Evolutionary conservation across 2,888 invertebrate species (phyloP), one percentile per base, ranked within the genome.

Genomic region (Coenonympha arcania): DNA sequence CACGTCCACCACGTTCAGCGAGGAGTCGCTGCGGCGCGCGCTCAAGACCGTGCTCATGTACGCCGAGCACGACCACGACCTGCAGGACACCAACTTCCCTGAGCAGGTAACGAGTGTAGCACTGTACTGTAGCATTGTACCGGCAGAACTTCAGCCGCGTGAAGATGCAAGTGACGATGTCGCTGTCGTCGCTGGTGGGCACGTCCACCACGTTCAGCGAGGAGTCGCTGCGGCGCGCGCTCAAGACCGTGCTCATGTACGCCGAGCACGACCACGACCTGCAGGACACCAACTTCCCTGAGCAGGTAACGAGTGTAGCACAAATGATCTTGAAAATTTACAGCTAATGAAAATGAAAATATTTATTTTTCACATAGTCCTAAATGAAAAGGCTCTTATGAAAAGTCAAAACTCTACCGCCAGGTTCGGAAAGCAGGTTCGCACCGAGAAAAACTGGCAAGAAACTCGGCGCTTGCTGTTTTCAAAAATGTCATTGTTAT

Each of bases 141-240:
- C n/a, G 6, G 1, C 73, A 96, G 95, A 98, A 97, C 82, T 98
- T 99, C 84, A 96, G 98, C 31, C 89, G 97, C 57, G 96, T 99
- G 2, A 99, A 99, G 88, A 98, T 98, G 98, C 98, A 98, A 87
- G 96, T 99, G 56, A 99, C 99, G 6, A 98, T 98, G 92, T 97
- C 98, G 0, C 87, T 99, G 51, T 98, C 98, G 48, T 95, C 96
- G 2, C 87, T 99, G 43, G 98, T 98, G 39, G 98, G 96, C 26
- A 94, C 95, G 0, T 94, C 93, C 54, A 91, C 93, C 52, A 91
- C 93, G 5, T 96, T 97, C 71, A 97, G 95, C 76, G 97, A 98
- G 79, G 95, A 95, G 66, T 95, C 95, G 4, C 87, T 98, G 45
- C 89, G 97, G 1, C 90, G 95, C 58, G 95, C 97, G 0, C 88